Conservation (phyloP, 2,797 vertebrate genomes). For the Gymnothorax javanicus region DNA sequence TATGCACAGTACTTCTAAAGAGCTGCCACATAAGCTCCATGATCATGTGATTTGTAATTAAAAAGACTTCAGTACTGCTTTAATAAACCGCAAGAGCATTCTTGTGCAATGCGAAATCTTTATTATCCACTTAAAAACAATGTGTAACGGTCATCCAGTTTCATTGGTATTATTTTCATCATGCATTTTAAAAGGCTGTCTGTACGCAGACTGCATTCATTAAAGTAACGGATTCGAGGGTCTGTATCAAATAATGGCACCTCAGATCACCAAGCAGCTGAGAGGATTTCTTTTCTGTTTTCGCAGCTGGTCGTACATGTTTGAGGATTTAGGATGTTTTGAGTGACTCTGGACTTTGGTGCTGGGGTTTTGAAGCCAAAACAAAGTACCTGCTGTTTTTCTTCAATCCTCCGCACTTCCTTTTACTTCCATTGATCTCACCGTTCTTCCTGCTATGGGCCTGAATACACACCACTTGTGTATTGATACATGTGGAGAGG, state of each 20-base stretch:
- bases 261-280: neutral
- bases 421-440: slow-evolving; percentile 21
- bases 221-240: neutral
- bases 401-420: slow-evolving; percentile 18
- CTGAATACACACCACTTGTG: neutral
- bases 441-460: neutral
- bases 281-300: slow-evolving; percentile 22
- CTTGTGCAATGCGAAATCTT: neutral
- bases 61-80: neutral
- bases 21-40: neutral
- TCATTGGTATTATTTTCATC: slow-evolving; percentile 3
- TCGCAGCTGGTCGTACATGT: slow-evolving; percentile 25
- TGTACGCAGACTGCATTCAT: neutral
- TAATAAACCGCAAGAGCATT: neutral
- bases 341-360: slow-evolving; percentile 3
- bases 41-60: neutral
- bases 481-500: neutral
- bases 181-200: neutral
- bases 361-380: slow-evolving; percentile 17
- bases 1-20: neutral
- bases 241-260: neutral
- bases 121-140: neutral
- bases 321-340: slow-evolving; percentile 13
- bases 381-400: slow-evolving; percentile 17
- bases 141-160: neutral